Base-by-base conservation (phyloP, 2,888 invertebrate species). In the Yponomeuta sedellus region DNA sequence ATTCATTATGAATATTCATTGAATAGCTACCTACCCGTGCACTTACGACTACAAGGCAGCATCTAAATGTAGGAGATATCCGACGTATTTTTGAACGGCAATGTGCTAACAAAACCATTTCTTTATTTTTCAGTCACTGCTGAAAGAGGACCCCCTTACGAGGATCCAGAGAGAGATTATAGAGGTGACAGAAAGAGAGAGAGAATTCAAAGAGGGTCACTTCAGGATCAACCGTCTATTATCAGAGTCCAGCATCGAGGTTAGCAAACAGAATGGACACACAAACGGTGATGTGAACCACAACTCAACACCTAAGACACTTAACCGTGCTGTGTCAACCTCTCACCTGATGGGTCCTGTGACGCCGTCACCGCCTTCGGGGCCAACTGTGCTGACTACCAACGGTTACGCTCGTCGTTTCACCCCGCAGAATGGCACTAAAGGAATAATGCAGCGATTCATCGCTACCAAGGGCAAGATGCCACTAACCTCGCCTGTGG, bases 161-260 rank as follows among this genome's bases (percentile, higher is more conserved):
- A 94, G 97, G 82, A 97, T 98, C 82, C 97, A 97, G 87, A 94
- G 95, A 78, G 97, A 98, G 92, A 97, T 98, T 75, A 94, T 95
- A 76, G 96, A 96, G 87, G 96, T 96, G 68, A 95, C 95, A 66
- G 94, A 96, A 77, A 92, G 97, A 71, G 98, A 98, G 85, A 93
- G 95, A 77, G 97, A 96, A 78, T 93, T 97, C 73, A 92, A 94
- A 72, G 94, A 93, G 74, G 93, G 93, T 22, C 91, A 88, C 75
- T 90, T 91, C 71, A 81, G 89, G 66, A 85, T 88, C 64, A 88
- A 83, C 72, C 77, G 91, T 64, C 83, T 91, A 52, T 70, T 88
- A 69, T 91, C 91, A 6, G 91, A 92, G 73, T 91, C 91, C 10
- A 88, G 88, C 8, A 82, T 87, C 73, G 92, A 84, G 73, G 87